Evolutionary conservation across 2,888 invertebrate species (phyloP), one percentile per base, ranked within the genome.

Genomic region (Stenchaetothrips biformis): DNA sequence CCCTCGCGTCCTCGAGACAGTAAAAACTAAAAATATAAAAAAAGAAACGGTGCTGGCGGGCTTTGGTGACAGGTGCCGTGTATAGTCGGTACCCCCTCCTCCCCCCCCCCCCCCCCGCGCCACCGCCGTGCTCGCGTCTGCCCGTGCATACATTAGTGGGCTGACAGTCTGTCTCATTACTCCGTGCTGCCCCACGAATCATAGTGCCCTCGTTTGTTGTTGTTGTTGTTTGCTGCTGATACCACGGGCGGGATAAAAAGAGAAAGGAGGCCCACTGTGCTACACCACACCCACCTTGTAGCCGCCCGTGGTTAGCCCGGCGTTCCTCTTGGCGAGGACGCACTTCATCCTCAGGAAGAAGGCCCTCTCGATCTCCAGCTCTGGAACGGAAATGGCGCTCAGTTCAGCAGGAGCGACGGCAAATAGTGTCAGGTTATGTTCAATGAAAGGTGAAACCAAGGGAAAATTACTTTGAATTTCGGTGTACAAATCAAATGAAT

Each of bases 261-360:
- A 59, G 48, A 48, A 78, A 67, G 79, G 80, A 81, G n/a, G n/a
- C n/a, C n/a, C n/a, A n/a, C n/a, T n/a, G n/a, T n/a, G n/a, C n/a
- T n/a, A n/a, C n/a, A n/a, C n/a, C n/a, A 48, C 21, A 83, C 85
- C 86, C 87, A 96, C 98, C 93, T 98, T 99, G 87, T 96, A 98
- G 48, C 98, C 98, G 0, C 94, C 94, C 0, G 94, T 93, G 18
- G 98, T 98, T 13, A 99, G 91, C 0, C 98, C 98, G 0, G 98
- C 98, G 87, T 98, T 98, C 84, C 98, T 89, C 87, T 99, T 99
- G 27, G 98, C 98, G 82, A 99, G 89, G 2, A 98, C 97, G 87
- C 98, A 99, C 88, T 98, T 98, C 97, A 99, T 97, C 84, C 98
- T 89, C 83, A 99, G 91, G 87, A 97, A 97, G 88, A 99, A 99